Conservation (phyloP, 1,140 invertebrate species). For the Amyelois transitella region DNA sequence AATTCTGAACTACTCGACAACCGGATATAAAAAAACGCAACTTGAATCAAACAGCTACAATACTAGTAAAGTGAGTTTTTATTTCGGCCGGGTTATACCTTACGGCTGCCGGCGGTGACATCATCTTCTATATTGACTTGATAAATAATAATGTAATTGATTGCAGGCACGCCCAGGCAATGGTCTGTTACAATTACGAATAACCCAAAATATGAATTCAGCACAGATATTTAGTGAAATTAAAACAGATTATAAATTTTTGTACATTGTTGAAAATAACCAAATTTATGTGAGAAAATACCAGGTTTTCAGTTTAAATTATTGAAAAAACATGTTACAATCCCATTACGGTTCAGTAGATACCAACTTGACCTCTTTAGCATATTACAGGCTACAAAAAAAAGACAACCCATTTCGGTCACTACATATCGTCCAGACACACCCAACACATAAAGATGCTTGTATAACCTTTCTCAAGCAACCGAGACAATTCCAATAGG, state of each 20-base stretch:
- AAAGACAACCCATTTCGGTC: slow-evolving; percentile 36
- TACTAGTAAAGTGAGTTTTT: background rate
- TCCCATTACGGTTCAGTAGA: slow-evolving; percentile 9
- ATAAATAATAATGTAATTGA: slow-evolving; percentile 28
- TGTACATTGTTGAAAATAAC: background rate
- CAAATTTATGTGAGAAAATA: slow-evolving; percentile 2
- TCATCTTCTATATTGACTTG: slow-evolving; percentile 20
- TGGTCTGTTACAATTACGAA: too few species aligned
- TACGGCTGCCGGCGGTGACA: slow-evolving; percentile 21
- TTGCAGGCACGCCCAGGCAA: slow-evolving; percentile 24
- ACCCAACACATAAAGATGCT: slow-evolving; percentile 22
- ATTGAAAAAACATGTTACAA: background rate
- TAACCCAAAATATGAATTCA: background rate
- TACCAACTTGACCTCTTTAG: background rate
- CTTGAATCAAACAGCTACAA: slow-evolving; percentile 3
- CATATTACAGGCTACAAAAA: background rate
- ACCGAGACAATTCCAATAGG: slow-evolving; percentile 11
- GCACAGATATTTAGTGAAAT: background rate
- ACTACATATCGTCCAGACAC: slow-evolving; percentile 20
- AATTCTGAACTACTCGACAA: slow-evolving; percentile 5
- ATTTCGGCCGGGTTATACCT: slow-evolving; percentile 17
- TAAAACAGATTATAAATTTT: background rate
- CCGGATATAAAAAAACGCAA: background rate
- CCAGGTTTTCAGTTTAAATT: background rate
- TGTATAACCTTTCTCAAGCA: slow-evolving; percentile 14